phyloP scores from a whole-genome alignment of 2,113 vertebrate species.

The Pangasianodon hypophthalmus region DNA sequence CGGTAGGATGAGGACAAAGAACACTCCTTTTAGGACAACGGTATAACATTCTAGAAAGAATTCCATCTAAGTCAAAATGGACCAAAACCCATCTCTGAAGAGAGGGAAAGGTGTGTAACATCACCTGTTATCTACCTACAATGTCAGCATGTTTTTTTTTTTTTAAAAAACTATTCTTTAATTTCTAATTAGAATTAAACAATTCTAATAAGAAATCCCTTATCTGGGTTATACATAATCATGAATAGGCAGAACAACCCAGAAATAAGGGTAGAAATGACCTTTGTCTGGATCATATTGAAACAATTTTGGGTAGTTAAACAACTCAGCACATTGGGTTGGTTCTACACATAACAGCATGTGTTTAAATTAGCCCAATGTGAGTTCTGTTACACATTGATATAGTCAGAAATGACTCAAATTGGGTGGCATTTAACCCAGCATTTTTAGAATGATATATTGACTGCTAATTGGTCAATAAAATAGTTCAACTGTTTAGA shows the following conservation, averaged over 20 bases:
- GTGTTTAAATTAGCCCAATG: neutral
- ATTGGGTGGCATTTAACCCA: neutral
- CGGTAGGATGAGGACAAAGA: neutral
- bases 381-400: neutral
- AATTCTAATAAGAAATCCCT: neutral
- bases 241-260: neutral
- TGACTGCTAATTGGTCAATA: neutral
- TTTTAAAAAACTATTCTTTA: neutral
- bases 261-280: neutral
- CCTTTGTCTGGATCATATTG: neutral
- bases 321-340: neutral
- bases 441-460: neutral
- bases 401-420: neutral
- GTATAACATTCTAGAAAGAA: neutral
- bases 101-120: neutral
- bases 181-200: neutral
- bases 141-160: neutral
- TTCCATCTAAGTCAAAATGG: neutral
- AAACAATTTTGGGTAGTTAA: neutral
- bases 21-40: neutral
- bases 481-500: neutral
- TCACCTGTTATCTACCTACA: neutral
- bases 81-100: neutral
- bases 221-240: neutral
- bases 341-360: neutral